These are phyloP conservation scores for Andrena flavipes DNA, from an alignment of 2,888 invertebrate species.

Conservation along the genomic window DNA sequence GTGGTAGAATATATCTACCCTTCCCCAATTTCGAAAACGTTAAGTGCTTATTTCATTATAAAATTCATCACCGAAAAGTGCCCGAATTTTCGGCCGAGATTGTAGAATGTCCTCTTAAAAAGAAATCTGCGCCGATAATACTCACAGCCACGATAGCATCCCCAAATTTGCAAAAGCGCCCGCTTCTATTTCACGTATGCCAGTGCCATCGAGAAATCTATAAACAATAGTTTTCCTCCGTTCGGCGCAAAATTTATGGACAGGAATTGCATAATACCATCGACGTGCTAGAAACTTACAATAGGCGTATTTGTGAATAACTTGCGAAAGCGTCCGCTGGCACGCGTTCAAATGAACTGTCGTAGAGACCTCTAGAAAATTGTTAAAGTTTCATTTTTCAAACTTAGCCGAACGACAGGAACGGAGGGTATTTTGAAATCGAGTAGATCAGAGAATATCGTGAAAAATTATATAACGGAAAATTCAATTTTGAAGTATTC, in stretches of 20 bases:
- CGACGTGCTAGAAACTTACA: constrained; percentile 71
- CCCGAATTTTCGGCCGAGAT: too few species aligned
- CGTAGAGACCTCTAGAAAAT: constrained; percentile 78
- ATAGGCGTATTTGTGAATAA: constrained; percentile 71
- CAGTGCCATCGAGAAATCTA: constrained; percentile 73
- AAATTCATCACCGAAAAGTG: too few species aligned
- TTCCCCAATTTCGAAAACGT: too few species aligned
- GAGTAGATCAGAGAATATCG: not conserved
- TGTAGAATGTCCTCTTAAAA: too few species aligned
- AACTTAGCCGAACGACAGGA: not conserved
- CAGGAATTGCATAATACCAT: not conserved
- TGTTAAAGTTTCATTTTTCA: not conserved
- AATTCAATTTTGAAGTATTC: constrained; percentile 10
- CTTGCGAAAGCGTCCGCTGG: constrained; percentile 69
- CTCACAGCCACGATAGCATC: constrained; percentile 85
- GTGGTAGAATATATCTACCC: too few species aligned
- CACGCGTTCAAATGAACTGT: constrained; percentile 77
- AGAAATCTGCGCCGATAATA: constrained; percentile 56
- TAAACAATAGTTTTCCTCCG: constrained; percentile 33
- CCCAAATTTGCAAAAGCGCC: constrained; percentile 73
- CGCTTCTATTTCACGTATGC: constrained; percentile 71
- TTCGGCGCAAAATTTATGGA: not conserved
- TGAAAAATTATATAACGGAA: not conserved
- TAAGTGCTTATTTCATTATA: too few species aligned
- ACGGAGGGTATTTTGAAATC: too few species aligned